phyloP scores from a whole-genome alignment of 2,888 invertebrate species.

The Drosophila yooni region DNA sequence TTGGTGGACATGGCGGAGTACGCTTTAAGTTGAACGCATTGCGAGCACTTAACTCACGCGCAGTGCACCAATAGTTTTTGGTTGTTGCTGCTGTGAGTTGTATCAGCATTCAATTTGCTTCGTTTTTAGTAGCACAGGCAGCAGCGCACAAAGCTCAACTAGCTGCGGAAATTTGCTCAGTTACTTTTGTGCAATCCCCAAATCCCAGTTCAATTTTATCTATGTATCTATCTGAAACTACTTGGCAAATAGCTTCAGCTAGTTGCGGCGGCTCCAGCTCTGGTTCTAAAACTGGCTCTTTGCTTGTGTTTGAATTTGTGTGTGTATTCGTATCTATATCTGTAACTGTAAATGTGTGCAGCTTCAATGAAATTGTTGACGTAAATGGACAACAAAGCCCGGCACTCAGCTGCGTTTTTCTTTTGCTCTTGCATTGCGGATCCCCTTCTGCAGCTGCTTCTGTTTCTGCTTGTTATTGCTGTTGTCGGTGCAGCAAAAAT shows the following conservation, averaged over 20 bases:
- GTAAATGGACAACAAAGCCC: constrained; percentile 78
- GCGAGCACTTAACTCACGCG: constrained; percentile 47
- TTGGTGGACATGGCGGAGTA: constrained; percentile 43
- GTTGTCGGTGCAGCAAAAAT: constrained; percentile 40
- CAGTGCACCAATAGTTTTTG: constrained; percentile 24
- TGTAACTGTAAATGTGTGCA: constrained; percentile 26
- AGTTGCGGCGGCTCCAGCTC: constrained; percentile 10
- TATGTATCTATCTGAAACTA: constrained; percentile 78
- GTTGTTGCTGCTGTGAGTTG: constrained; percentile 20
- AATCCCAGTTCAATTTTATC: constrained; percentile 81
- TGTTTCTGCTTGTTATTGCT: constrained; percentile 14
- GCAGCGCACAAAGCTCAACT: constrained; percentile 60
- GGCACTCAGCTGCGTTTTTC: constrained; percentile 68
- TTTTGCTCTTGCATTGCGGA: constrained; percentile 21
- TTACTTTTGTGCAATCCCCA: constrained; percentile 80
- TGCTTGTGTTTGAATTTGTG: constrained; percentile 8
- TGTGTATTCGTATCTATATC: constrained; percentile 9
- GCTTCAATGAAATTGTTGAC: constrained; percentile 75
- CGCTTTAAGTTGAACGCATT: constrained; percentile 59
- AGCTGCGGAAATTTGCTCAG: constrained; percentile 81
- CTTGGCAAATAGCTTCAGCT: constrained; percentile 65
- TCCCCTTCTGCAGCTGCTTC: not conserved
- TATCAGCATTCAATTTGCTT: constrained; percentile 74
- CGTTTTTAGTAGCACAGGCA: constrained; percentile 43
- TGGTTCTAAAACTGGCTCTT: constrained; percentile 9